Evolutionary conservation across 1,140 invertebrate genomes (phyloP).

Genomic region (Atta texana): DNA sequence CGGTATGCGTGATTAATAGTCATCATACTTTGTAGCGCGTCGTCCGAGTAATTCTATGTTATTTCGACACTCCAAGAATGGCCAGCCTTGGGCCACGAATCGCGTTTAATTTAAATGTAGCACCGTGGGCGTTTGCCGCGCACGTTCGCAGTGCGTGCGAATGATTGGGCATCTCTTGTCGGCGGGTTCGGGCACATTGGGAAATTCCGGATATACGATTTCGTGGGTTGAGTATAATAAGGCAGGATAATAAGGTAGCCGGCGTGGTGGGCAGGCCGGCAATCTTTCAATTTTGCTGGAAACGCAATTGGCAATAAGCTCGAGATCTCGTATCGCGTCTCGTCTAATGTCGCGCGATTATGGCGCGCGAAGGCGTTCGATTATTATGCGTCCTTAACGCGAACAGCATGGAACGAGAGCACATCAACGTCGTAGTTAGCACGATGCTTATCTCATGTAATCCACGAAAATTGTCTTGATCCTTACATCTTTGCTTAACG

Average conservation of each 20-base stretch:
- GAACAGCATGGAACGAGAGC: constrained; percentile 29
- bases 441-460: constrained; percentile 23
- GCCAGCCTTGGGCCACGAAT: constrained; percentile 40
- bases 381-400: constrained; percentile 40
- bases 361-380: constrained; percentile 43
- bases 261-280: constrained; percentile 44
- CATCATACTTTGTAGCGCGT: constrained; percentile 43
- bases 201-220: constrained; percentile 66
- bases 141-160: constrained; percentile 45
- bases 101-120: constrained; percentile 65
- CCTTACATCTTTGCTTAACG: background rate
- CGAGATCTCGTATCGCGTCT: constrained; percentile 16
- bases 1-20: constrained; percentile 49
- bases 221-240: constrained; percentile 64
- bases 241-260: constrained; percentile 35
- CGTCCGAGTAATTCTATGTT: constrained; percentile 41
- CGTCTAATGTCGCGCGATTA: constrained; percentile 42
- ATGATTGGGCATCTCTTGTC: constrained; percentile 36
- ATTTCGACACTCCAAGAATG: constrained; percentile 54
- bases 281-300: constrained; percentile 67
- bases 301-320: constrained; percentile 50
- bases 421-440: constrained; percentile 16
- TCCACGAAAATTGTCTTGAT: background rate
- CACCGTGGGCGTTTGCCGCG: constrained; percentile 50
- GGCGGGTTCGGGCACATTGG: constrained; percentile 31